A percentile compares a stretch with the other conserved stretches of the same genome.
These are phyloP conservation scores for Mamestra configurata DNA, from an alignment of 1,140 invertebrate genomes.

Conservation along the genomic window DNA sequence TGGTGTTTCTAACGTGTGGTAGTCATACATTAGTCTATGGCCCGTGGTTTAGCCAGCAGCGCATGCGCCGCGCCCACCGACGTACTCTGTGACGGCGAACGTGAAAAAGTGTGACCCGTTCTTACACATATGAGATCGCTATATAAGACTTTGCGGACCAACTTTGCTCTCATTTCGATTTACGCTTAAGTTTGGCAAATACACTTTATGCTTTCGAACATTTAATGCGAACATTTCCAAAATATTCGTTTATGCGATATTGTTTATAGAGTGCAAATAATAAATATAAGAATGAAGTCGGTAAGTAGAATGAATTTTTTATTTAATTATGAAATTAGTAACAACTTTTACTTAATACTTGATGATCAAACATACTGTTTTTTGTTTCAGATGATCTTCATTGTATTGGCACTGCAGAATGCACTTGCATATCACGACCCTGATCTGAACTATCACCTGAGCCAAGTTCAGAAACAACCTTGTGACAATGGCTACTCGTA, in stretches of 20 bases:
- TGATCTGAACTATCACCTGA: constrained; percentile 85
- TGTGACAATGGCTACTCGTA: constrained; percentile 84
- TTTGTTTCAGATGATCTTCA: constrained; percentile 75
- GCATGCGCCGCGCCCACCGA: constrained; percentile 80
- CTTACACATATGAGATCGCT: constrained; percentile 87
- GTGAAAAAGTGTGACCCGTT: constrained; percentile 87
- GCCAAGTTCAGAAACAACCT: constrained; percentile 74
- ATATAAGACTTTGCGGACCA: constrained; percentile 84
- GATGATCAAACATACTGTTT: constrained; percentile 5
- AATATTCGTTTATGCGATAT: constrained; percentile 50
- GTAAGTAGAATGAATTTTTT: constrained; percentile 60
- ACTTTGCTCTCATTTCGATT: constrained; percentile 87
- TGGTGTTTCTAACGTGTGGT: constrained; percentile 28
- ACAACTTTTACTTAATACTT: neutral
- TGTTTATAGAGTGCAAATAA: constrained; percentile 37
- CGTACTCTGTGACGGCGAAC: constrained; percentile 73
- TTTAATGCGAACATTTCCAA: constrained; percentile 55
- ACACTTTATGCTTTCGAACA: constrained; percentile 71
- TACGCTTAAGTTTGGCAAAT: constrained; percentile 80
- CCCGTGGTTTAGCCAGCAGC: constrained; percentile 51
- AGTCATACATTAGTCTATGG: constrained; percentile 45
- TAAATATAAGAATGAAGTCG: constrained; percentile 66
- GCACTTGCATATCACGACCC: constrained; percentile 84
- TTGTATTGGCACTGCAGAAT: constrained; percentile 64
- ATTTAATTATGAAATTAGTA: neutral